Percentiles rank a stretch among this genome's conserved stretches.
phyloP scores from a whole-genome alignment of 2,797 vertebrate species.

The Sebastes paucispinis region DNA sequence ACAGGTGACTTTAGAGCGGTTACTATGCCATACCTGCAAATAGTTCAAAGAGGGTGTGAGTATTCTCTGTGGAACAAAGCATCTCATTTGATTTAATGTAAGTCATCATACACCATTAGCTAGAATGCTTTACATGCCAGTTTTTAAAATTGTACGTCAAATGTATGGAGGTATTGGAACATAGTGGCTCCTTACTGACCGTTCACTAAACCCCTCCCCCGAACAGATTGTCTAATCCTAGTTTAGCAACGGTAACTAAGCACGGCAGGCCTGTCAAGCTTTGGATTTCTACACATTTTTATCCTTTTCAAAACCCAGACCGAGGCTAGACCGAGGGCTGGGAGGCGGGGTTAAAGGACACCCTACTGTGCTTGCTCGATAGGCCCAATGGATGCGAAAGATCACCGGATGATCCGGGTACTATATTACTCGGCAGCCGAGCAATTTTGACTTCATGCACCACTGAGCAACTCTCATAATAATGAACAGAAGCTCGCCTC shows the following conservation, averaged over 20 bases:
- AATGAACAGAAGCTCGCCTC: too few species aligned
- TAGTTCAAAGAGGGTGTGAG: slow-evolving; percentile 96
- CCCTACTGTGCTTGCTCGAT: too few species aligned
- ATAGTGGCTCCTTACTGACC: background rate
- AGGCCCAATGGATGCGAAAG: too few species aligned
- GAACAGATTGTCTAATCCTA: background rate
- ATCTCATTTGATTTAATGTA: slow-evolving; percentile 54
- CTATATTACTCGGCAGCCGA: too few species aligned
- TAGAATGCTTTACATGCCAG: slow-evolving; percentile 68
- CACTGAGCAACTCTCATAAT: too few species aligned
- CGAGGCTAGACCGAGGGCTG: too few species aligned
- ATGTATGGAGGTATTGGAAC: slow-evolving; percentile 67
- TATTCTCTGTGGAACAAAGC: slow-evolving; percentile 73
- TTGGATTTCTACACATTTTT: background rate
- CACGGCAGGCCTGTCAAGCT: background rate
- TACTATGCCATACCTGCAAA: slow-evolving; percentile 99
- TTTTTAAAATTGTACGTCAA: slow-evolving; percentile 52
- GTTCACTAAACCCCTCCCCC: background rate
- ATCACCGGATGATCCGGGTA: too few species aligned
- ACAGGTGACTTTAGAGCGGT: slow-evolving; percentile 92
- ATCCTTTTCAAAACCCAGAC: background rate
- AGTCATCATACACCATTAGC: slow-evolving; percentile 55
- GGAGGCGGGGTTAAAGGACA: too few species aligned
- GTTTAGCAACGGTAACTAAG: background rate
- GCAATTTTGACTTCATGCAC: too few species aligned